Percentiles rank a stretch among this genome's conserved stretches.
These are phyloP conservation scores for Mesocricetus auratus DNA, from an alignment of 2,113 vertebrate species.

Conservation along the genomic window DNA sequence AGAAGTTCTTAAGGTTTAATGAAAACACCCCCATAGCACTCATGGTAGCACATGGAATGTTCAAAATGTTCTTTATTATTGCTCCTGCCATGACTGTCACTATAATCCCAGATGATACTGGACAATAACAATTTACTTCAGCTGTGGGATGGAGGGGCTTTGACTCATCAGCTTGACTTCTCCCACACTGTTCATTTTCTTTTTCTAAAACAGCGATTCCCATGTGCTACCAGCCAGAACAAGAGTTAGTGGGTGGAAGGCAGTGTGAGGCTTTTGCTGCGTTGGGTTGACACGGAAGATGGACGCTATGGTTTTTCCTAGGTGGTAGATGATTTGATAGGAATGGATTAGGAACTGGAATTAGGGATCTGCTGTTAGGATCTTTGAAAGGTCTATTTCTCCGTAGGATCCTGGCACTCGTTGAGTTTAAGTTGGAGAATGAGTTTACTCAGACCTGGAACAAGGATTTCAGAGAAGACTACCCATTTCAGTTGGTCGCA, in stretches of 20 bases:
- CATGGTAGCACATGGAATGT: not conserved
- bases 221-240: constrained; percentile 5
- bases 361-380: constrained; percentile 47
- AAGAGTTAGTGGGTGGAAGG: not conserved
- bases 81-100: not conserved
- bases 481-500: not conserved
- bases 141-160: not conserved
- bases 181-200: not conserved
- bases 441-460: constrained; percentile 29
- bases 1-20: constrained; percentile 5
- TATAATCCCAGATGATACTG: not conserved
- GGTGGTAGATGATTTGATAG: constrained; percentile 46
- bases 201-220: constrained; percentile 20
- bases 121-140: not conserved
- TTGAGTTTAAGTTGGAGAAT: constrained; percentile 34
- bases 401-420: not conserved
- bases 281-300: constrained; percentile 30
- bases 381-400: constrained; percentile 54
- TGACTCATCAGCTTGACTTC: not conserved
- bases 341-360: not conserved
- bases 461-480: not conserved
- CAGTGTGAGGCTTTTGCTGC: not conserved
- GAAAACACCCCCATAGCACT: not conserved
- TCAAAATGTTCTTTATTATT: not conserved
- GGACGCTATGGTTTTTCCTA: not conserved